Evolutionary conservation across 2,888 invertebrate species (phyloP).

Genomic region (Drymonia ruficornis): DNA sequence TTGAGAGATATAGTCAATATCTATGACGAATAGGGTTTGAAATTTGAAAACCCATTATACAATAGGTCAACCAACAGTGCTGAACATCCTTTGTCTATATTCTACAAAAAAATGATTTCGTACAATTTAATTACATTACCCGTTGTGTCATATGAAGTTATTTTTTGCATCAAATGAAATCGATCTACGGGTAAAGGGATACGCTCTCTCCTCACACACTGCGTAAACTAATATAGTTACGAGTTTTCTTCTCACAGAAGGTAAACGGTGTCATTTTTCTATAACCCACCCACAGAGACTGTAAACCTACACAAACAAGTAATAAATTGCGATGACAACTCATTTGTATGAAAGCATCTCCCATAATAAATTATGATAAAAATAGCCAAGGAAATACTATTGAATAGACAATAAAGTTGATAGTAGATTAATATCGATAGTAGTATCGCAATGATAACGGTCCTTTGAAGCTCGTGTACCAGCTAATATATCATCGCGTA

Average conservation of each 20-base stretch:
- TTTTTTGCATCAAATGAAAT: no score
- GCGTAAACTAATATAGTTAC: no score
- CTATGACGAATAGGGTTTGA: slow-evolving; percentile 14
- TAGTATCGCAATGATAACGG: slow-evolving; percentile 31
- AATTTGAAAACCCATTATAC: slow-evolving; percentile 36
- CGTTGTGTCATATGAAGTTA: no score
- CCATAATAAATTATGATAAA: slow-evolving; percentile 39
- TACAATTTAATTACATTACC: no score
- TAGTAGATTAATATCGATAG: slow-evolving; percentile 40
- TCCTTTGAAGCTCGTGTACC: slow-evolving; percentile 6
- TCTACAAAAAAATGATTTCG: no score
- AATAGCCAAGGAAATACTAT: slow-evolving; percentile 39
- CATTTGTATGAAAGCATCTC: slow-evolving; percentile 25
- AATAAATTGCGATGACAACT: slow-evolving; percentile 28
- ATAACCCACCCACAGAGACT: background rate
- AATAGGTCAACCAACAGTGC: no score
- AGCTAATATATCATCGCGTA: background rate
- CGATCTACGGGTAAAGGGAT: no score
- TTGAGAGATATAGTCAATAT: slow-evolving; percentile 28
- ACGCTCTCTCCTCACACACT: no score
- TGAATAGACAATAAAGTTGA: slow-evolving; percentile 41
- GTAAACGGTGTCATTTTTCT: background rate
- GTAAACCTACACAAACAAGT: background rate
- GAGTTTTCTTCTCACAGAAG: background rate
- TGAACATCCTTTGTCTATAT: no score